Evolutionary conservation across 2,113 vertebrate species (phyloP), one percentile per base, ranked within the genome.

Genomic region (Amblyornis subalaris): DNA sequence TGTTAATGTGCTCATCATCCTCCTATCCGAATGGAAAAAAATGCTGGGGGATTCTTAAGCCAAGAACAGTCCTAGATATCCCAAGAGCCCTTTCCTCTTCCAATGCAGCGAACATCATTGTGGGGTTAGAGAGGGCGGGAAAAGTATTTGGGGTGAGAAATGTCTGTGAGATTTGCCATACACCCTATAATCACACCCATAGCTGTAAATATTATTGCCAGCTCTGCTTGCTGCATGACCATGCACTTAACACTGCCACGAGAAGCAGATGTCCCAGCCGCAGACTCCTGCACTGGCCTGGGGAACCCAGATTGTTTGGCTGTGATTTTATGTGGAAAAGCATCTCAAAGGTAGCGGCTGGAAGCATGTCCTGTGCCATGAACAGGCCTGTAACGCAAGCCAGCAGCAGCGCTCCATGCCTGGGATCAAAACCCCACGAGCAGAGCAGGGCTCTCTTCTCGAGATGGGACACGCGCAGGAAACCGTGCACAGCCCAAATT

Each of bases 171-270:
- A 53, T 67, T 48, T 67, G 64, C 22, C 35, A 24, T 14, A 26
- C 12, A 19, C 1, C 11, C 36, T 54, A 6, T 13, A 53, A 50
- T 67, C 58, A 67, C 24, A 53, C 17, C 22, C 44, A 14, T 1
- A 48, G 62, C 44, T 64, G 50, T 50, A 54, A 58, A 58, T 73
- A 38, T 7, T 55, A 28, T 20, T 31, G 24, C 53, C 3, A 23
- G 19, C 47, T 79, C 51, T 65, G 71, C 61, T 51, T 53, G 57
- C 35, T 53, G 18, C 0, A 0, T 48, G 42, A 25, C 42, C 17
- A 1, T 13, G 50, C 65, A 31, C 54, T 64, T 48, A 29, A 25
- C 22, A 24, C 10, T 0, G 0, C 36, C 48, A 28, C 0, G 1
- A 45, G 50, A 17, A 38, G 64, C 8, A 66, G 58, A 31, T 67